Evolutionary conservation across 2,888 invertebrate species (phyloP).

Genomic region (Phalera bucephala): DNA sequence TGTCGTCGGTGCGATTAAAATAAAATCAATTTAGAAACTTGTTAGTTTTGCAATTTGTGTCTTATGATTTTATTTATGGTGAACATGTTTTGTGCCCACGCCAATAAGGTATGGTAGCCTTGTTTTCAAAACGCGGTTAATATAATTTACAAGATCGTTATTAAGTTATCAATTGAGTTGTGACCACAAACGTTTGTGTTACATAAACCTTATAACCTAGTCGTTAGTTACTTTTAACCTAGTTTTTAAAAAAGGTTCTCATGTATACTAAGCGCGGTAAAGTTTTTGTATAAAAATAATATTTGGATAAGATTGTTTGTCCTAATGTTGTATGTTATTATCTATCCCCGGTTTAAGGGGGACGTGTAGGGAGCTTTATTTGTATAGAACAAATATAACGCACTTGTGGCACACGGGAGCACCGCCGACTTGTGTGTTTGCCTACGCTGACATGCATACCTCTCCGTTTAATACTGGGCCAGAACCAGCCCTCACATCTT

Average conservation of each 20-base stretch:
- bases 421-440: conserved; percentile 57
- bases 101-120: background rate
- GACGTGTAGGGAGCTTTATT: conserved; percentile 65
- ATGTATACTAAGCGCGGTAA: no score
- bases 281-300: background rate
- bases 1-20: conserved; percentile 7
- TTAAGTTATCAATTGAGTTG: background rate
- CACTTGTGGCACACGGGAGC: conserved; percentile 62
- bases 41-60: conserved; percentile 26
- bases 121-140: background rate
- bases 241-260: no score
- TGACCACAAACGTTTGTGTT: no score
- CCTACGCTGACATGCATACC: conserved; percentile 71
- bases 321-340: conserved; percentile 50
- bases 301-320: conserved; percentile 38
- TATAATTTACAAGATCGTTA: background rate
- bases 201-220: no score
- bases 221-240: no score
- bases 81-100: background rate
- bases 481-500: conserved; percentile 1
- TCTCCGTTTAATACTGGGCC: conserved; percentile 50
- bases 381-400: conserved; percentile 67
- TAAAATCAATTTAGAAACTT: conserved; percentile 26
- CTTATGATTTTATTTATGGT: background rate
- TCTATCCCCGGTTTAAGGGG: conserved; percentile 50